These are phyloP conservation scores for Oedothorax gibbosus DNA, from an alignment of 1,140 invertebrate genomes.

Conservation along the genomic window DNA sequence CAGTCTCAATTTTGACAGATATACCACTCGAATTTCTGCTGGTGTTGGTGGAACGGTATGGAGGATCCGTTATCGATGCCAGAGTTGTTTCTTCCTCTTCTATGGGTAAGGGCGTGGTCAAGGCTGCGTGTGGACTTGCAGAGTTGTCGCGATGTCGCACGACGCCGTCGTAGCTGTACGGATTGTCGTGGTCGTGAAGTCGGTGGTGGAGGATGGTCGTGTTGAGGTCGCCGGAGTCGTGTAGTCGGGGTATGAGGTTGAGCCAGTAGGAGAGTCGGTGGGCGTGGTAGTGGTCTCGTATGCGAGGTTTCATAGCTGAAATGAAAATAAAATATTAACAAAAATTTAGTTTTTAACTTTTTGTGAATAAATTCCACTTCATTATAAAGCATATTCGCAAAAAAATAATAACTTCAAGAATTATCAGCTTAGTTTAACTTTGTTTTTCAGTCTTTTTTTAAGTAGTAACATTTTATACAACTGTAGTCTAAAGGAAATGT, in stretches of 20 bases:
- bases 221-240: slow-evolving; percentile 73
- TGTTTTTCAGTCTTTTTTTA: not conserved
- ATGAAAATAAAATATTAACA: slow-evolving; percentile 11
- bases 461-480: too few species aligned
- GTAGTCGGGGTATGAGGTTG: slow-evolving; percentile 93
- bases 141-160: slow-evolving; percentile 53
- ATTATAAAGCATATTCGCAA: not conserved
- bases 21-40: slow-evolving; percentile 24
- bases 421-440: not conserved
- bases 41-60: not conserved
- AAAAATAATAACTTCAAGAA: not conserved
- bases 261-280: slow-evolving; percentile 95
- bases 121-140: slow-evolving; percentile 24
- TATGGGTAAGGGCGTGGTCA: slow-evolving; percentile 31
- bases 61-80: slow-evolving; percentile 2
- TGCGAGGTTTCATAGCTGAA: slow-evolving; percentile 73
- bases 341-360: not conserved
- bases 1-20: slow-evolving; percentile 42
- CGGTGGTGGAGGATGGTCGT: slow-evolving; percentile 87
- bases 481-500: not conserved
- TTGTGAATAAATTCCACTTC: not conserved
- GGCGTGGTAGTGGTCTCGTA: slow-evolving; percentile 94
- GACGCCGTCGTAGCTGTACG: slow-evolving; percentile 70
- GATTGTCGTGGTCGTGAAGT: slow-evolving; percentile 75
- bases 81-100: not conserved